Evolutionary conservation across 2,113 vertebrate species (phyloP).

Genomic region (human (Homo sapiens)): DNA sequence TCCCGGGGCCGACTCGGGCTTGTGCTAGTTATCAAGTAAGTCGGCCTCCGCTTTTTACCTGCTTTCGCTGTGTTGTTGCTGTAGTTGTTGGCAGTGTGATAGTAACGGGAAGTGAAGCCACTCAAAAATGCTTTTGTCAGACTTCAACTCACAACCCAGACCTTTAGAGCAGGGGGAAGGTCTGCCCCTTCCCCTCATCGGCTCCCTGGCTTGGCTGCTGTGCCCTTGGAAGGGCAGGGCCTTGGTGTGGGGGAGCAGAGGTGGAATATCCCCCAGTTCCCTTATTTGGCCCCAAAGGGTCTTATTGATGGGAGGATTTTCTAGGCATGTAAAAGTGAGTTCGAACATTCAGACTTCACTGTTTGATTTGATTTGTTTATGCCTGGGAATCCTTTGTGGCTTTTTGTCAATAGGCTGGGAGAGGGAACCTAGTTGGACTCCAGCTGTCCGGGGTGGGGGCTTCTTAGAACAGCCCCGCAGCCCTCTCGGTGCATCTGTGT

Average conservation of each 20-base stretch:
- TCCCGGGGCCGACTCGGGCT: background rate
- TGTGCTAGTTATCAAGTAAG: background rate
- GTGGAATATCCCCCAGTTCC: background rate
- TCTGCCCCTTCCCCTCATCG: rapidly evolving
- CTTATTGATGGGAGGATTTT: background rate
- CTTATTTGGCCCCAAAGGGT: background rate
- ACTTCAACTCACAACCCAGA: background rate
- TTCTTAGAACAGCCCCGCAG: background rate
- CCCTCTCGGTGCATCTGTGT: background rate
- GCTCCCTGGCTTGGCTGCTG: background rate
- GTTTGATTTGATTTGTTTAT: background rate
- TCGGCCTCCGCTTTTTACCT: background rate
- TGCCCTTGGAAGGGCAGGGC: background rate
- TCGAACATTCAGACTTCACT: background rate
- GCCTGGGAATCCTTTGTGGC: background rate
- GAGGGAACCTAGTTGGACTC: background rate
- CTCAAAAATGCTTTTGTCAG: conserved; percentile 58
- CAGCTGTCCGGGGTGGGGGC: background rate
- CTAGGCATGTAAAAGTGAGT: background rate
- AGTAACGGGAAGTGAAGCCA: conserved; percentile 38
- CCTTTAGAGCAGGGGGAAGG: background rate
- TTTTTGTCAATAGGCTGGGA: background rate
- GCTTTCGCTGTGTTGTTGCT: conserved; percentile 10
- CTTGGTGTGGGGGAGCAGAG: background rate
- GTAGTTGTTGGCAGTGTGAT: conserved; percentile 40